phyloP scores from a whole-genome alignment of 2,113 vertebrate species.

The Sitta europaea region DNA sequence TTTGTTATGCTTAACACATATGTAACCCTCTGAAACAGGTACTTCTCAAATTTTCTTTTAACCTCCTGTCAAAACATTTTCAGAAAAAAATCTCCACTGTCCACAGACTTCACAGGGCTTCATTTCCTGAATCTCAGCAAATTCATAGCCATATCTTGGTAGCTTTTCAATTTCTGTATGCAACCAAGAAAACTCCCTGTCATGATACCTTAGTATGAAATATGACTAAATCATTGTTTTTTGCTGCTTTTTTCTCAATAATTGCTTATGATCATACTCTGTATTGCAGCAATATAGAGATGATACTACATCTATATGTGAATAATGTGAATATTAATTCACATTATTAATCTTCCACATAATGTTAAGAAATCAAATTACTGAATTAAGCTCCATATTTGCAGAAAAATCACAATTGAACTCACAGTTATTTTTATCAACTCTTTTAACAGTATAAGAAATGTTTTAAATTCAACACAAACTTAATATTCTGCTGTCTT shows the following conservation, averaged over 20 bases:
- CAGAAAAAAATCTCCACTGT: neutral
- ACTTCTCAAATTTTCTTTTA: neutral
- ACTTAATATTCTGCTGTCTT: neutral
- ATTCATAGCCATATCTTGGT: neutral
- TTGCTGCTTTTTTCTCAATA: neutral
- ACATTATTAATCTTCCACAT: neutral
- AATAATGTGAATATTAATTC: neutral
- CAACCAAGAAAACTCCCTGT: neutral
- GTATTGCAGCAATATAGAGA: neutral
- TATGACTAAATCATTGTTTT: neutral
- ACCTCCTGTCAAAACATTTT: neutral
- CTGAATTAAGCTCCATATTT: neutral
- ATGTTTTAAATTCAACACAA: neutral
- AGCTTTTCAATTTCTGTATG: neutral
- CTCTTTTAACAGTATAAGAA: neutral
- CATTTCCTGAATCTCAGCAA: neutral
- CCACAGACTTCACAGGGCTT: neutral
- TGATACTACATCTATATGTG: neutral
- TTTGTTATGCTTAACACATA: neutral
- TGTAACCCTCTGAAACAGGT: neutral
- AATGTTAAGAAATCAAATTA: neutral
- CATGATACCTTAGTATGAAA: neutral
- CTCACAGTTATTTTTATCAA: neutral
- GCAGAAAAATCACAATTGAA: neutral
- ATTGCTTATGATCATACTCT: neutral